Conservation (phyloP, 1,140 invertebrate species). For the Geopemphigus sp. region DNA sequence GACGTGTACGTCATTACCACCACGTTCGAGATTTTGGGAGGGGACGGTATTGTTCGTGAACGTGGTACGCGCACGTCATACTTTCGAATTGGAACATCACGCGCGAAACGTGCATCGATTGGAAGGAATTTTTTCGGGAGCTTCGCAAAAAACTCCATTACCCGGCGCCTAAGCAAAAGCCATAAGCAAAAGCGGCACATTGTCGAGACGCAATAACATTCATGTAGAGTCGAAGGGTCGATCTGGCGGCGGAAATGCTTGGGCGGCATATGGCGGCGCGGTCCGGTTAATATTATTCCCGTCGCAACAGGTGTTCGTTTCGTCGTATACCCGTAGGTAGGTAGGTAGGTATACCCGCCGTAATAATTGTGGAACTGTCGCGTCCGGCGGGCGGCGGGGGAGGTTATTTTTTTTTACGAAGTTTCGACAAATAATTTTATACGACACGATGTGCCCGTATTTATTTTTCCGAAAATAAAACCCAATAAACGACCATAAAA, state of each 20-base stretch:
- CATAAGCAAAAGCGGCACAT: background rate
- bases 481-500: background rate
- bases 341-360: no score
- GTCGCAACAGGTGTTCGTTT: slow-evolving; percentile 13
- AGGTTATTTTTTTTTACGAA: background rate
- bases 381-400: no score
- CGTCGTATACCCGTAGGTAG: no score
- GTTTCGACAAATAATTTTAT: no score
- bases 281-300: background rate
- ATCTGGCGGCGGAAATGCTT: background rate
- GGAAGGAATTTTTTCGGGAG: no score
- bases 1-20: no score
- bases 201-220: background rate
- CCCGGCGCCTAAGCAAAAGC: background rate
- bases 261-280: background rate
- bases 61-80: background rate
- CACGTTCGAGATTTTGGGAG: no score
- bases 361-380: slow-evolving; percentile 7
- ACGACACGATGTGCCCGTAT: no score
- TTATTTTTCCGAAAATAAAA: slow-evolving; percentile 9
- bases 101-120: background rate
- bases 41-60: no score
- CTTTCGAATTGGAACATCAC: no score
- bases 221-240: background rate
- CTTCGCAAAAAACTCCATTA: no score